Evolutionary conservation across 2,113 vertebrate genomes (phyloP), one percentile per base, ranked within the genome.

Genomic region (Panthera tigris): DNA sequence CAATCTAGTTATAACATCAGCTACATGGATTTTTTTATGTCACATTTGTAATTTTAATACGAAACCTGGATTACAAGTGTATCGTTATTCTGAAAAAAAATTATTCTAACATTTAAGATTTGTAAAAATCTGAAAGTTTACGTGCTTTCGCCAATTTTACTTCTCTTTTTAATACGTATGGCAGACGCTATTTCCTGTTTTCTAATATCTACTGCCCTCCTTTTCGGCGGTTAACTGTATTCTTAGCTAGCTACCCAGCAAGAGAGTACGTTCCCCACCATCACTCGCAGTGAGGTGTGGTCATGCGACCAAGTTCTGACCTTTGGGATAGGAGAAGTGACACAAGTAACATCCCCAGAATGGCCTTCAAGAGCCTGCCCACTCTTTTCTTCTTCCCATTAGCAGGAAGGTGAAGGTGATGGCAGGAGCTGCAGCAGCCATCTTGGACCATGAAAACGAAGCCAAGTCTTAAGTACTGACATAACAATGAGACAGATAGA

Each of bases 1-100:
- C 85, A 90, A 95, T 79, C 19, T 23, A 33, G 25, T 41, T 92
- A 21, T 84, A 86, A 94, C 98, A 92, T 16, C 97, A 98, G 85
- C 36, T 81, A 87, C 0, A 0, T 9, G 79, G 74, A 84, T 91
- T 95, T 97, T 94, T 82, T 14, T 0, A 97, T 89, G 63, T 66
- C 95, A 52, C 74, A 96, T 92, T 98, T 39, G 6, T 36, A 93
- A 84, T 31, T 74, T 85, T 93, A 95, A 15, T 5, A 94, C 25
- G 25, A 55, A 83, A 82, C 31, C 94, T 25, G 92, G 33, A 83
- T 89, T 55, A 83, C 4, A 27, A 84, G 23, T 61, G 36, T 86
- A 83, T 97, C 78, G 86, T 78, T 93, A 94, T 45, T 73, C n/a
- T 76, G 80, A 81, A 97, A 93, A 41, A 93, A 96, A 73, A 63